Conservation (phyloP, 2,888 invertebrate genomes). For the Agriopis leucophaearia region DNA sequence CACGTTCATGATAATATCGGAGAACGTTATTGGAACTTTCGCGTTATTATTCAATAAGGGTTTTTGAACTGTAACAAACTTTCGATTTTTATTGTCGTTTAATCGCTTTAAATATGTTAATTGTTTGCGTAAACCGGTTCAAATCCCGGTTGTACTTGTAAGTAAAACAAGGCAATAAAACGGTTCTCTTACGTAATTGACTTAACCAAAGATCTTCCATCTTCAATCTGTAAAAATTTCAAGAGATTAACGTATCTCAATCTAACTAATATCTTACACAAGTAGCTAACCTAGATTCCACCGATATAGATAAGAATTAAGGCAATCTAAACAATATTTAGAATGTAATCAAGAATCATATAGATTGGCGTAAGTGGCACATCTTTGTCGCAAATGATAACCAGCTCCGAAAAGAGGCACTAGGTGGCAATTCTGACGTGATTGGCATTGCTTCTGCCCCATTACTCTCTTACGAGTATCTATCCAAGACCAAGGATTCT, state of each 20-base stretch:
- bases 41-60: conserved; percentile 40
- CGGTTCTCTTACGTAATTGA: conserved; percentile 23
- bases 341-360: conserved; percentile 63
- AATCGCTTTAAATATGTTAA: conserved; percentile 19
- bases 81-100: conserved; percentile 35
- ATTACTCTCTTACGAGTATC: no score
- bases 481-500: no score
- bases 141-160: conserved; percentile 5
- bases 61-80: conserved; percentile 37
- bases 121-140: conserved; percentile 22
- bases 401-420: conserved; percentile 11
- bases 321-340: conserved; percentile 63
- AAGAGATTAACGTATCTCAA: conserved; percentile 23
- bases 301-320: conserved; percentile 70
- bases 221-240: background rate
- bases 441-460: no score
- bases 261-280: conserved; percentile 18
- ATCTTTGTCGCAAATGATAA: conserved; percentile 42
- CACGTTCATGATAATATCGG: conserved; percentile 18
- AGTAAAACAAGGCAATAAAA: conserved; percentile 5
- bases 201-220: background rate
- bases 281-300: conserved; percentile 54
- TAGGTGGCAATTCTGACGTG: background rate
- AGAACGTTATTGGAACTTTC: conserved; percentile 43
- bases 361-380: conserved; percentile 73